These are phyloP conservation scores for Arctocebus calabarensis DNA, from an alignment of 2,797 vertebrate species.

Conservation along the genomic window DNA sequence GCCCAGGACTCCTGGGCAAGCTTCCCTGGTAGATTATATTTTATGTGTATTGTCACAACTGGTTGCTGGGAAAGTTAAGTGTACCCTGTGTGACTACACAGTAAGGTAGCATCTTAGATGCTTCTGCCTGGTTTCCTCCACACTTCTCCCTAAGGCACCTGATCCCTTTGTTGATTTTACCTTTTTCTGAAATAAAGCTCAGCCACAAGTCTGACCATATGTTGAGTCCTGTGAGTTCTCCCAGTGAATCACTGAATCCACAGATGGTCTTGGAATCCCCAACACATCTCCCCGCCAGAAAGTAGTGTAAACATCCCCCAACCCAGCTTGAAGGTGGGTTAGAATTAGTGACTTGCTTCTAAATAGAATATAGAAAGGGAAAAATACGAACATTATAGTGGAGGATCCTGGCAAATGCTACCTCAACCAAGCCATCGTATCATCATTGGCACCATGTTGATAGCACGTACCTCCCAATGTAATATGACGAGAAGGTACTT, in stretches of 20 bases:
- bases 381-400: not conserved
- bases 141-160: not conserved
- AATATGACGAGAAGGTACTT: not conserved
- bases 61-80: not conserved
- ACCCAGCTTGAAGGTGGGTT: not conserved
- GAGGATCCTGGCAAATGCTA: not conserved
- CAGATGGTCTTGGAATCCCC: not conserved
- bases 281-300: not conserved
- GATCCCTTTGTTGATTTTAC: not conserved
- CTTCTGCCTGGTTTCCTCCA: not conserved
- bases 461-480: not conserved
- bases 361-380: not conserved
- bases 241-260: not conserved
- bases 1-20: not conserved
- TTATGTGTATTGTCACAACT: not conserved
- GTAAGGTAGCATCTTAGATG: not conserved
- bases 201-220: not conserved
- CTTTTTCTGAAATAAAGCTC: not conserved
- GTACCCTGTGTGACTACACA: not conserved
- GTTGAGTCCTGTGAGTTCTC: not conserved
- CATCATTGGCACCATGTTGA: not conserved
- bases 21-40: not conserved
- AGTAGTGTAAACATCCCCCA: not conserved
- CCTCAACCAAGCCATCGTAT: not conserved
- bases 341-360: slow-evolving; percentile 3